Evolutionary conservation across 2,797 vertebrate species (phyloP).

Genomic region (Dipus sagitta): DNA sequence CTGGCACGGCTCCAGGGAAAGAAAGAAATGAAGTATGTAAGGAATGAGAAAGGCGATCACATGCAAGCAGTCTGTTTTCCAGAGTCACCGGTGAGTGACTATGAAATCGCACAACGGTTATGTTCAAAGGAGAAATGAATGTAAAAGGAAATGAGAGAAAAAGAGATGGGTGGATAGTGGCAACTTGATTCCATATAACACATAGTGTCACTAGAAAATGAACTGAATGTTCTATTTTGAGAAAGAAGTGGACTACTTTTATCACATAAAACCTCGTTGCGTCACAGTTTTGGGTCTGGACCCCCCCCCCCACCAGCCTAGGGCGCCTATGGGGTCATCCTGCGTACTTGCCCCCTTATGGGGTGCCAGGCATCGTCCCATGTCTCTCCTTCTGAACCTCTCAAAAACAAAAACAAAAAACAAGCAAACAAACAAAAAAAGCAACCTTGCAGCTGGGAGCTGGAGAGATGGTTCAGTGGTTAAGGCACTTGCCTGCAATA

Average conservation of each 20-base stretch:
- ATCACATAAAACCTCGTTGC: slow-evolving; percentile 48
- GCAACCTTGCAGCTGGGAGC: too few relatives aligned
- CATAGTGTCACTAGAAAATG: slow-evolving; percentile 33
- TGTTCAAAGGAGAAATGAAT: slow-evolving; percentile 81
- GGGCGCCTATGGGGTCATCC: too few relatives aligned
- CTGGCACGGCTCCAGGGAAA: too few relatives aligned
- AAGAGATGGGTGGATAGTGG: slow-evolving; percentile 88
- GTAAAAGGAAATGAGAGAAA: slow-evolving; percentile 80
- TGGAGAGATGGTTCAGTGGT: too few relatives aligned
- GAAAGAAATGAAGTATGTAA: slow-evolving; percentile 87
- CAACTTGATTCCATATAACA: slow-evolving; percentile 72
- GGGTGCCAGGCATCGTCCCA: too few relatives aligned
- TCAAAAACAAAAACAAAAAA: too few relatives aligned
- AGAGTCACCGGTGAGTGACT: slow-evolving; percentile 76
- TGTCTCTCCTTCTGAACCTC: too few relatives aligned
- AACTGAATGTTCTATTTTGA: slow-evolving; percentile 61
- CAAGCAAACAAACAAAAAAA: too few relatives aligned
- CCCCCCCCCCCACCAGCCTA: too few relatives aligned
- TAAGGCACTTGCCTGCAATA: neutral
- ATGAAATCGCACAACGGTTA: slow-evolving; percentile 76
- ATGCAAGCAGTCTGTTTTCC: slow-evolving; percentile 89
- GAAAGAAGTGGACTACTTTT: slow-evolving; percentile 74
- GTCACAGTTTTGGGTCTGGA: too few relatives aligned
- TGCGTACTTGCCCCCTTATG: too few relatives aligned
- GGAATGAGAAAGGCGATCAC: slow-evolving; percentile 61